Evolutionary conservation across 1,140 invertebrate genomes (phyloP), one percentile per base, ranked within the genome.

Genomic region (Ips nitidus): DNA sequence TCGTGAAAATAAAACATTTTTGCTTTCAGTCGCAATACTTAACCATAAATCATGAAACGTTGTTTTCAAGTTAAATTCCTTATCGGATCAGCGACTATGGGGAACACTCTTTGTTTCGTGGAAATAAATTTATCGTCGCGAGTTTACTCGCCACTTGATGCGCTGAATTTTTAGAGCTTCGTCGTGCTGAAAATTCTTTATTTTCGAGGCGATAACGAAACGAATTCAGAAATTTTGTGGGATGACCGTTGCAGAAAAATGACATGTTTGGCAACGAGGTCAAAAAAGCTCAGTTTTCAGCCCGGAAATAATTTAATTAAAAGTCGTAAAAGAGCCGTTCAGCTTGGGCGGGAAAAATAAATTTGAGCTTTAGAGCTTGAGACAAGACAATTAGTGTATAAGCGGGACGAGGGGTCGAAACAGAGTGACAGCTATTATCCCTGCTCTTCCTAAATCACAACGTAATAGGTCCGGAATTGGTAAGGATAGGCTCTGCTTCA

Each of bases 361-460:
- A 64, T 64, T 64, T n/a, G 22, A 55, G 62, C 39, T 41, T 64
- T 42, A 43, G 59, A 47, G 45, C 38, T 55, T 55, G 50, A 64
- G 52, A 64, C 62, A 42, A 64, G 52, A 64, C 62, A 64, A 64
- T 64, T 64, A 64, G 62, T 42, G 50, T 64, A 53, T 42, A 64
- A 64, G 22, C 22, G 22, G 22, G 53, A 38, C 37, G 62, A 64
- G 2, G 52, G 62, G 52, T 38, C 50, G 42, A 66, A 58, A 45
- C 41, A 66, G 43, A 66, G 53, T 66, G 64, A 66, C 64, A 66
- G 55, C 64, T 58, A 66, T 66, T 66, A 66, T 66, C 64, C 64
- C 42, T 57, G 53, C 52, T 57, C 53, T 66, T 66, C 53, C 64
- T 66, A 66, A 66, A 66, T 66, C 64, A 66, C 42, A 55, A 45